phyloP scores from a whole-genome alignment of 2,797 vertebrate genomes.

The Danio tinwini region DNA sequence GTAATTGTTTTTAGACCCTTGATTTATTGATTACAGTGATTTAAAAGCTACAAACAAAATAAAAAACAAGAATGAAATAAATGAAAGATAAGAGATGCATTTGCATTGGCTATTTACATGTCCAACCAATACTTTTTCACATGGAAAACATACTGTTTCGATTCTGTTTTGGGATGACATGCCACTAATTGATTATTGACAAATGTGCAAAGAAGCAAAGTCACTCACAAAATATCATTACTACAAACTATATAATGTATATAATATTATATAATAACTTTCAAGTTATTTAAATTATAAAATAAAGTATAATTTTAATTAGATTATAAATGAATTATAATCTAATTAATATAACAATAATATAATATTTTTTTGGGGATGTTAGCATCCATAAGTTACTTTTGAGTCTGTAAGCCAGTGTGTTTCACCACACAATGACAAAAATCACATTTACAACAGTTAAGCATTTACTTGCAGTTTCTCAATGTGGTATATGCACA shows the following conservation, averaged over 20 bases:
- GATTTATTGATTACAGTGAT: slow-evolving; percentile 64
- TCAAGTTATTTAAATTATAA: not conserved
- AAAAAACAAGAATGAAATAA: slow-evolving; percentile 56
- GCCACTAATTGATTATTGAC: not conserved
- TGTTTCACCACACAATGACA: too few relatives aligned
- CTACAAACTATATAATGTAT: not conserved
- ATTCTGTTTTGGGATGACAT: too few relatives aligned
- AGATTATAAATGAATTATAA: too few relatives aligned
- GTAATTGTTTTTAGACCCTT: slow-evolving; percentile 70
- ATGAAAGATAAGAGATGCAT: slow-evolving; percentile 44
- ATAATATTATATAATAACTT: too few relatives aligned
- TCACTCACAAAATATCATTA: not conserved
- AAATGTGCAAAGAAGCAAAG: not conserved
- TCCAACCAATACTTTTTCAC: not conserved
- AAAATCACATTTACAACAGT: too few relatives aligned
- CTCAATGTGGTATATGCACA: too few relatives aligned
- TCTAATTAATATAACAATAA: not conserved
- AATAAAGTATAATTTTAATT: too few relatives aligned
- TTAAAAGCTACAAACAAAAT: slow-evolving; percentile 4
- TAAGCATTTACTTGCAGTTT: too few relatives aligned
- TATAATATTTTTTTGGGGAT: too few relatives aligned
- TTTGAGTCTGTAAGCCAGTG: too few relatives aligned
- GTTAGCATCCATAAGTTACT: too few relatives aligned
- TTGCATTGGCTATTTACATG: not conserved
- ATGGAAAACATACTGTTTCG: not conserved